Conservation (phyloP, 92 coral and sea anemone genomes). For the Zoanthus solanderi region DNA sequence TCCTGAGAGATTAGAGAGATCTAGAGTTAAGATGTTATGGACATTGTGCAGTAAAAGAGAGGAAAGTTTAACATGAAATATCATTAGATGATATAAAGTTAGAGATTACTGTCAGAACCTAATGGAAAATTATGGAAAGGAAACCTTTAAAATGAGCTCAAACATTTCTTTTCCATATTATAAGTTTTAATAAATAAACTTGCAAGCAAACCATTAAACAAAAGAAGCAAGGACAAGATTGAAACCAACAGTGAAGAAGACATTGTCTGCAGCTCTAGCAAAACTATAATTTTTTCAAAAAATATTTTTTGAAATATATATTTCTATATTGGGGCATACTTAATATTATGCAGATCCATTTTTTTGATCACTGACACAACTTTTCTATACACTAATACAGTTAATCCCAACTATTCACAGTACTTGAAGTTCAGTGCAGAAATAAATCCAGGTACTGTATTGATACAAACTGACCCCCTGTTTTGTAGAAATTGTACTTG, state of each 20-base stretch:
- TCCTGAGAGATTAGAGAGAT: not conserved
- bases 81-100: too few species aligned
- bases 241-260: not conserved
- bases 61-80: not conserved
- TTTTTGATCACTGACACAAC: not conserved
- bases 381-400: not conserved
- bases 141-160: too few species aligned
- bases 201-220: not conserved
- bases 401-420: not conserved
- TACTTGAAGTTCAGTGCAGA: not conserved
- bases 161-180: too few species aligned
- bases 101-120: too few species aligned
- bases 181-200: too few species aligned
- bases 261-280: not conserved
- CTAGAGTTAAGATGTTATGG: not conserved
- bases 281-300: not conserved
- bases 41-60: constrained; percentile 6
- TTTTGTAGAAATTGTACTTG: not conserved
- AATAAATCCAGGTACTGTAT: not conserved
- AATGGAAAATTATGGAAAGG: too few species aligned
- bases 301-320: not conserved
- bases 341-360: not conserved
- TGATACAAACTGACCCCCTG: constrained; percentile 9
- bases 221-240: not conserved
- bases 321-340: not conserved